These are phyloP conservation scores for Cataglyphis altisquamis DNA, from an alignment of 2,888 invertebrate genomes.

Conservation along the genomic window DNA sequence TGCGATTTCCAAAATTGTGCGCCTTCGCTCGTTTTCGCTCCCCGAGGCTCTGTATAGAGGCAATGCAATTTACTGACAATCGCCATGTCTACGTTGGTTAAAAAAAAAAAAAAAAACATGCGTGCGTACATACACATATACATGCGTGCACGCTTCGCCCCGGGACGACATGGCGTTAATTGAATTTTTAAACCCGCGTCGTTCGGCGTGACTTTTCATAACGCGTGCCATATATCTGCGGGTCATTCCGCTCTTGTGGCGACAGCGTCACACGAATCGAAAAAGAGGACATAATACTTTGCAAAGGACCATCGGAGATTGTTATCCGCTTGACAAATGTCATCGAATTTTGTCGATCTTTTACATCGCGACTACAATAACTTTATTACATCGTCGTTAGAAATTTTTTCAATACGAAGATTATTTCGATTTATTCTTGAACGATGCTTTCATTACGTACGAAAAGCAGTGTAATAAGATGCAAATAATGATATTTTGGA, in stretches of 20 bases:
- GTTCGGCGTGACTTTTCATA: slow-evolving; percentile 60
- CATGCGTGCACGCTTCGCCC: slow-evolving; percentile 2
- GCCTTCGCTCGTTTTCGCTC: slow-evolving; percentile 49
- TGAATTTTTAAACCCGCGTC: slow-evolving; percentile 60
- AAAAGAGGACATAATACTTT: slow-evolving; percentile 10
- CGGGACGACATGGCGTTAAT: slow-evolving; percentile 52
- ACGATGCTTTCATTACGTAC: slow-evolving; percentile 1
- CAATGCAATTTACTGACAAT: slow-evolving; percentile 58
- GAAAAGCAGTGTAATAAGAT: slow-evolving; percentile 10
- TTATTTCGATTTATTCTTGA: neutral
- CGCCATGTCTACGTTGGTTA: slow-evolving; percentile 12
- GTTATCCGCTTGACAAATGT: neutral
- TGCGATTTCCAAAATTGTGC: slow-evolving; percentile 43
- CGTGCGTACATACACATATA: neutral
- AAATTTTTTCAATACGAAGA: neutral
- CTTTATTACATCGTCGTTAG: neutral
- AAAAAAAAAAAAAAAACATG: slow-evolving; percentile 21
- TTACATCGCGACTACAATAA: neutral
- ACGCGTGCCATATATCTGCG: slow-evolving; percentile 47
- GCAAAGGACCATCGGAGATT: neutral
- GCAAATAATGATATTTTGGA: slow-evolving; percentile 33
- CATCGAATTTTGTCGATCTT: neutral
- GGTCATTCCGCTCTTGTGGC: slow-evolving; percentile 28
- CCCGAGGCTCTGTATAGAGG: slow-evolving; percentile 45
- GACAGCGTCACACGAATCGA: slow-evolving; percentile 20